Conservation (phyloP, 2,797 vertebrate species). For the Phalloptychus januarius region DNA sequence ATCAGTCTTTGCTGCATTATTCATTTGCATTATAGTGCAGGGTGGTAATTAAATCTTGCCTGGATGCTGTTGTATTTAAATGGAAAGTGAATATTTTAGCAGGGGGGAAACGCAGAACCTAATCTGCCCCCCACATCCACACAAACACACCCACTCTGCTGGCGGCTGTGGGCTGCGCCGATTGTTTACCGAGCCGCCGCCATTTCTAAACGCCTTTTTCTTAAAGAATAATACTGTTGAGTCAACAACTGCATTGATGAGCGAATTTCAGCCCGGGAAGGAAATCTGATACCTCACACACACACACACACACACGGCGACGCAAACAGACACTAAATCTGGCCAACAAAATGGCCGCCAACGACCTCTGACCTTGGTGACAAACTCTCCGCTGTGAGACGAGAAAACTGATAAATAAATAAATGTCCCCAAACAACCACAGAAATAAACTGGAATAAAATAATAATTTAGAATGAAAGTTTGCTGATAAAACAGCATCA, state of each 20-base stretch:
- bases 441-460: not conserved
- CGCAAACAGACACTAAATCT: conserved; percentile 27
- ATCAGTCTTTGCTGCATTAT: conserved; percentile 84
- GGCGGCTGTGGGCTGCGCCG: conserved; percentile 52
- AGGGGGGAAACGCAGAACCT: conserved; percentile 68
- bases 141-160: conserved; percentile 7
- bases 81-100: conserved; percentile 84
- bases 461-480: too few relatives aligned
- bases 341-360: conserved; percentile 65
- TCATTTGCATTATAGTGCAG: conserved; percentile 81
- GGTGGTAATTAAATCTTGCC: conserved; percentile 83
- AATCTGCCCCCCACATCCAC: conserved; percentile 58
- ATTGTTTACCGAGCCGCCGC: conserved; percentile 65
- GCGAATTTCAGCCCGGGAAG: conserved; percentile 64
- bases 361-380: conserved; percentile 48
- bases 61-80: conserved; percentile 79
- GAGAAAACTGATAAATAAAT: not conserved
- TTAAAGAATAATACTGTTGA: conserved; percentile 69
- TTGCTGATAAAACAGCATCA: too few relatives aligned
- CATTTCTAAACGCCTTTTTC: conserved; percentile 54
- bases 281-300: conserved; percentile 57
- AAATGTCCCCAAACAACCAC: not conserved
- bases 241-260: conserved; percentile 71
- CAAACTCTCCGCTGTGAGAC: conserved; percentile 13
- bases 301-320: conserved; percentile 7